A percentile compares a stretch with the other conserved stretches of the same genome.
Conservation (phyloP, 2,797 vertebrate species). For the Thalassophryne amazonica region DNA sequence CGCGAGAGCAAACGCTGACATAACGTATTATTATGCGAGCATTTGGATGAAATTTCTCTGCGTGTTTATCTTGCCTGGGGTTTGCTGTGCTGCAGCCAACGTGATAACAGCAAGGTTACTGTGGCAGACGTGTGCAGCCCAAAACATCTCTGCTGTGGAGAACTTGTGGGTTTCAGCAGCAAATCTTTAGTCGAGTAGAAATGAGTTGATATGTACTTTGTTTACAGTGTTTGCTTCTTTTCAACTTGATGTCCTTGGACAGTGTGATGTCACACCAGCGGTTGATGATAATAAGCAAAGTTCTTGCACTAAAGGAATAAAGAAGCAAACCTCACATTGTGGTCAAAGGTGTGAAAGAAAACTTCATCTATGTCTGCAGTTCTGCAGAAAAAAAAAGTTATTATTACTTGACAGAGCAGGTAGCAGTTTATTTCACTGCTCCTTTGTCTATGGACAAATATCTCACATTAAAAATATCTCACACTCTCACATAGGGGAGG, state of each 20-base stretch:
- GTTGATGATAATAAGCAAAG: too few relatives aligned
- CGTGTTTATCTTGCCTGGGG: constrained; percentile 54
- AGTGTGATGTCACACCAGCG: too few relatives aligned
- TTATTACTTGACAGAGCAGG: too few relatives aligned
- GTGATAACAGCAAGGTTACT: constrained; percentile 56
- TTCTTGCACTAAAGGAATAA: too few relatives aligned
- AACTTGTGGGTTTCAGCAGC: constrained; percentile 2
- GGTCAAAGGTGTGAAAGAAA: too few relatives aligned
- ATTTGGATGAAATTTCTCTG: constrained; percentile 54
- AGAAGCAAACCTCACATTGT: too few relatives aligned
- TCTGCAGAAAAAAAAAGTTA: too few relatives aligned
- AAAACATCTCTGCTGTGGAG: constrained; percentile 21
- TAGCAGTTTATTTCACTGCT: too few relatives aligned
- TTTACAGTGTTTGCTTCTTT: constrained; percentile 10
- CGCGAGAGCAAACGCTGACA: constrained; percentile 28
- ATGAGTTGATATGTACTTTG: constrained; percentile 14
- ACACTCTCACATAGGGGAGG: too few relatives aligned
- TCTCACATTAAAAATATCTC: too few relatives aligned
- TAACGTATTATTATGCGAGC: constrained; percentile 52
- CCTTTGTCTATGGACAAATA: too few relatives aligned
- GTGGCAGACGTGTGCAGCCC: constrained; percentile 29
- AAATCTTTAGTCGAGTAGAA: constrained; percentile 20
- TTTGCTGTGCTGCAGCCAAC: constrained; percentile 42
- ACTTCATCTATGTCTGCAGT: too few relatives aligned
- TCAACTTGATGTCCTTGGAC: constrained; percentile 8